Evolutionary conservation across 2,113 vertebrate species (phyloP), one percentile per base, ranked within the genome.

Genomic region (Eulacestoma nigropectus): DNA sequence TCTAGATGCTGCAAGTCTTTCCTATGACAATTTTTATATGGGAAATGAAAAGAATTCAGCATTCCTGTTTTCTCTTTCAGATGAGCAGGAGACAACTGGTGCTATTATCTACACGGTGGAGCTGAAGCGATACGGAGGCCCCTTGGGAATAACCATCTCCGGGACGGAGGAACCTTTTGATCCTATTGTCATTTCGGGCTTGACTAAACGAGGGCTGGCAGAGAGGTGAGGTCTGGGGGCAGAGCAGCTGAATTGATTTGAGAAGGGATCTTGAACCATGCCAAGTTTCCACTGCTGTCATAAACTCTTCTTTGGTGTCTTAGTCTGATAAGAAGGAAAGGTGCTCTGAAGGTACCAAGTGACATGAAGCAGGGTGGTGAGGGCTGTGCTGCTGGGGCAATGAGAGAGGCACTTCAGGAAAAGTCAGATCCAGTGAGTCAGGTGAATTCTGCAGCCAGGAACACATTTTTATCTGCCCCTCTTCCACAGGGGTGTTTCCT

Each of bases 161-260:
- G 99, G 99, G 85, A 99, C 99, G 0, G 99, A 99, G 97, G 99
- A 99, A 59, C 99, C 99, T 69, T 99, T 99, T 9, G 99, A 99
- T 94, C 99, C 99, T 42, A 99, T 99, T 3, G 98, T 99, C 90
- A 99, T 99, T 96, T 99, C 99, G 0, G 99, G 99, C 57, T 98
- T 99, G 93, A 99, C 99, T 85, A 99, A 98, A 94, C 98, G 99
- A 52, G 99, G 99, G 15, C 98, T 99, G 77, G 99, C 99, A 41
- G 99, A 99, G 97, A 99, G 99, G 99, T 99, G 98, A 98, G 98
- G 50, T 72, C 3, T 35, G 52, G 26, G 63, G 47, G 13, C 21
- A 52, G 59, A 73, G 46, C n/a, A 18, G 2, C 23, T 84, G 37
- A 57, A 35, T 13, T 42, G 26, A 33, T n/a, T 10, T 19, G 14